phyloP scores from a whole-genome alignment of 2,113 vertebrate genomes.

The human (Homo sapiens) region GRCh38 chr9:125582001-125582500 shows the following conservation, averaged over 20 bases:
- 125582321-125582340: neutral
- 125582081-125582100: neutral
- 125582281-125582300: neutral
- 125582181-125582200: neutral
- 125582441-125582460: neutral
- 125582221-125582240: neutral
- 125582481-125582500: neutral
- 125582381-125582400: neutral
- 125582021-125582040: neutral
- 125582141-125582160: neutral
- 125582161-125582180: neutral
- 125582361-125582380: neutral
- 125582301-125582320: conserved; percentile 8
- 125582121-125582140: neutral
- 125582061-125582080: neutral
- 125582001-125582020: neutral
- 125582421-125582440: neutral
- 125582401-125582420: neutral
- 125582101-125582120: neutral
- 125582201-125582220: neutral
- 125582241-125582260: neutral
- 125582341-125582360: conserved; percentile 13
- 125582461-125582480: neutral
- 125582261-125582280: neutral
- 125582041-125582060: neutral